These are phyloP conservation scores for Sarcophaga rosellei DNA, from an alignment of 2,888 invertebrate species.

Conservation along the genomic window DNA sequence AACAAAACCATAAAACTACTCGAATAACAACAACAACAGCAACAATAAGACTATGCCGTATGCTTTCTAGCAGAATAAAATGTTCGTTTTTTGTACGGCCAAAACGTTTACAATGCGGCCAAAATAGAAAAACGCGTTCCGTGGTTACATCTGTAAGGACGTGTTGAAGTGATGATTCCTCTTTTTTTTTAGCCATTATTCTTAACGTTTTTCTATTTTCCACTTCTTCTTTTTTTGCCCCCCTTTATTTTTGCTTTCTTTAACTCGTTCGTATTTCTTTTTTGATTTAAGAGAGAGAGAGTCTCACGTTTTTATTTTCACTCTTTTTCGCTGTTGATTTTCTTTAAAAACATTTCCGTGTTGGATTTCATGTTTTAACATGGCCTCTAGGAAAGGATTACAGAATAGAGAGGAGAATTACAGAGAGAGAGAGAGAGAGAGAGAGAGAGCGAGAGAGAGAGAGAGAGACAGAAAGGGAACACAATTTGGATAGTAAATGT, in stretches of 20 bases:
- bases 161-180: conserved; percentile 68
- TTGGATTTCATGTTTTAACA: conserved; percentile 43
- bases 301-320: conserved; percentile 21
- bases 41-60: conserved; percentile 9
- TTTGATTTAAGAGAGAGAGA: conserved; percentile 57
- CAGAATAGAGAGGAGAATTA: too few species aligned
- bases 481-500: too few species aligned
- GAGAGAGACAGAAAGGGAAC: too few species aligned
- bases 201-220: background rate
- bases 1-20: background rate
- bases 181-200: conserved; percentile 43
- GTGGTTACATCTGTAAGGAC: conserved; percentile 65
- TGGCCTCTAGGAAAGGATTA: conserved; percentile 49
- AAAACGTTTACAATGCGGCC: conserved; percentile 67
- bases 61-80: conserved; percentile 36
- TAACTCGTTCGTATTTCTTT: conserved; percentile 41
- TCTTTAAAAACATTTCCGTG: conserved; percentile 58
- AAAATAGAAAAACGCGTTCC: conserved; percentile 63
- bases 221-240: background rate
- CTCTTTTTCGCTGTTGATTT: conserved; percentile 33
- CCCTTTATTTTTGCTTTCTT: background rate
- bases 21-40: conserved; percentile 24
- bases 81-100: conserved; percentile 54
- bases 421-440: too few species aligned
- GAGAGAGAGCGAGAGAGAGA: too few species aligned